Base-by-base conservation (phyloP, 1,140 invertebrate species). In the Diorhabda sublineata region DNA sequence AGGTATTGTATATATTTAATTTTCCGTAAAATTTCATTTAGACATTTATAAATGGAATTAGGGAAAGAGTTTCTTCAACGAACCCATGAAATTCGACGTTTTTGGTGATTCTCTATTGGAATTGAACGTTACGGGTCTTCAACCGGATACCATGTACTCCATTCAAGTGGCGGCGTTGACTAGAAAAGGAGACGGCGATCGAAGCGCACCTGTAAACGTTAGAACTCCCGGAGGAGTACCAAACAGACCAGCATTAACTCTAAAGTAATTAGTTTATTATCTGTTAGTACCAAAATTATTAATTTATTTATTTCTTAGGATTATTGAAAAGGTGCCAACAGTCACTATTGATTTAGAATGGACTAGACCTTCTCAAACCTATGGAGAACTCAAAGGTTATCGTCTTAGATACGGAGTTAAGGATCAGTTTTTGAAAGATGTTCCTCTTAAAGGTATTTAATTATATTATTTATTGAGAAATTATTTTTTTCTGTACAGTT, bases 221-320 rank as follows among this genome's bases (percentile, higher is more conserved):
- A 91, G 88, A 81, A 98, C 96, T 3, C 95, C 94, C 26, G 96
- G 96, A 6, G 96, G 97, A 74, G 95, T 97, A 57, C 95, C 95
- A 9, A 92, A 92, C 66, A 85, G 91, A 74, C 94, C 95, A n/a
- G 88, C 89, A 56, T 87, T 96, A 26, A 93, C 87, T 74, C 84
- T 96, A 11, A 96, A 95, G 92, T 93, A 59, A 59, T 59, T 59
- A 59, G 6, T n/a, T 8, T 8, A n/a, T 11, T 5, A 59, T n/a
- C 4, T 8, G 11, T 59, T 11, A 59, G 5, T 59, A 26, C 7
- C 7, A 9, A 26, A 6, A 26, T 11, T 42, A 59, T 6, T 59
- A 6, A 52, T 11, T n/a, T 66, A 59, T 62, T 68, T 11, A 61
- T 74, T 76, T 82, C 80, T 69, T 79, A 92, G 92, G 78, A 87